Evolutionary conservation across 2,888 invertebrate genomes (phyloP), one percentile per base, ranked within the genome.

Genomic region (Calliphora vomitoria): DNA sequence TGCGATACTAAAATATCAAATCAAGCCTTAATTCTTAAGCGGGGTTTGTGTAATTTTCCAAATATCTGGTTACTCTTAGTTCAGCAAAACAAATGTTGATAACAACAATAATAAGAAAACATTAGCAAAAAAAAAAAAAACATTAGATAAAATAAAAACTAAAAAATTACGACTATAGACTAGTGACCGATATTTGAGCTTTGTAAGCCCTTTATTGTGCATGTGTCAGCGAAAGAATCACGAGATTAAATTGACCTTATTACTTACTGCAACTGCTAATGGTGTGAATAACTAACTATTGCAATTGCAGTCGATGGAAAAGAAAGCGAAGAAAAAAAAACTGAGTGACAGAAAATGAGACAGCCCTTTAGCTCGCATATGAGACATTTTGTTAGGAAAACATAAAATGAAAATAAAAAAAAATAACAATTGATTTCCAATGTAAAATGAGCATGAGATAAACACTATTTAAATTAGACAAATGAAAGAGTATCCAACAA

Each of bases 181-280:
- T 76, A 85, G 85, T 88, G 82, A 85, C 81, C 84, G 75, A 86
- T 84, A 82, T 88, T 86, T 86, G 38, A 74, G 80, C 76, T 68
- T 53, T 69, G 41, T 71, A 88, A 88, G 53, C 79, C 75, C 74
- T 72, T 66, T 53, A 20, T 60, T 79, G 41, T 82, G 50, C 71
- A 76, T 78, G 55, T 83, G 81, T 80, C 80, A 74, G 84, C 68
- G 25, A 75, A 82, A 76, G 71, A 81, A 82, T 78, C 86, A 88
- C 88, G 88, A 85, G 88, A 88, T 86, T 86, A 85, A 88, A 85
- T 85, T 85, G 89, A 88, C 89, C 89, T 89, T 88, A 89, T 85
- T 85, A 62, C 64, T 85, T 85, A 62, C 64, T 53, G 20, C 38
- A 15, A 25, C 8, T 55, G 18, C 58, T 20, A 50, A 74, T 81